Percentiles rank a stretch among this genome's conserved stretches.
These are phyloP conservation scores for Sesamia nonagrioides DNA, from an alignment of 1,140 invertebrate genomes.

Conservation along the genomic window DNA sequence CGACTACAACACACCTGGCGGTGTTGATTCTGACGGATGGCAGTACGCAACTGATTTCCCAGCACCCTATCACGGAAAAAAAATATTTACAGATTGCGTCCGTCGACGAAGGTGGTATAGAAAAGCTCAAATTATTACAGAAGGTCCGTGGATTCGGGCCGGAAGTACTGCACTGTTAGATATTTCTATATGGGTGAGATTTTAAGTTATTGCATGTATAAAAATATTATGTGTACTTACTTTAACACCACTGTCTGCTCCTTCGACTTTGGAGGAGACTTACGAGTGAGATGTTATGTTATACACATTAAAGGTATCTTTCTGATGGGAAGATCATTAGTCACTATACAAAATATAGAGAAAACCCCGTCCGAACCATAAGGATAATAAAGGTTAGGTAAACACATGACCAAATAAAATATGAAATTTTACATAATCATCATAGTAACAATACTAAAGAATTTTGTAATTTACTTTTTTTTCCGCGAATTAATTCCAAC, in stretches of 20 bases:
- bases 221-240: too few relatives aligned
- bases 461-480: too few relatives aligned
- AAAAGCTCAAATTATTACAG: slow-evolving; percentile 93
- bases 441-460: too few relatives aligned
- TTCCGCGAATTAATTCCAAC: too few relatives aligned
- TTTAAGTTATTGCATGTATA: slow-evolving; percentile 27
- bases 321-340: background rate
- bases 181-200: slow-evolving; percentile 92
- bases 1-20: slow-evolving; percentile 95
- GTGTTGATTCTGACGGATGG: slow-evolving; percentile 96
- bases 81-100: slow-evolving; percentile 96
- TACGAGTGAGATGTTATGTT: too few relatives aligned
- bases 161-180: slow-evolving; percentile 95
- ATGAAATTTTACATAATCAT: too few relatives aligned
- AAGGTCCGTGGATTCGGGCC: slow-evolving; percentile 95
- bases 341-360: too few relatives aligned
- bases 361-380: too few relatives aligned
- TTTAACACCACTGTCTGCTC: background rate
- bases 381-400: too few relatives aligned
- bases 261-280: too few relatives aligned
- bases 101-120: slow-evolving; percentile 95
- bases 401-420: too few relatives aligned
- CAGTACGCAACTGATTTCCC: slow-evolving; percentile 98
- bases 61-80: slow-evolving; percentile 93
- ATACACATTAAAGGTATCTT: background rate